Percentiles rank a stretch among this genome's conserved stretches.
These are phyloP conservation scores for Euclidia mi DNA, from an alignment of 2,888 invertebrate genomes.

Conservation along the genomic window DNA sequence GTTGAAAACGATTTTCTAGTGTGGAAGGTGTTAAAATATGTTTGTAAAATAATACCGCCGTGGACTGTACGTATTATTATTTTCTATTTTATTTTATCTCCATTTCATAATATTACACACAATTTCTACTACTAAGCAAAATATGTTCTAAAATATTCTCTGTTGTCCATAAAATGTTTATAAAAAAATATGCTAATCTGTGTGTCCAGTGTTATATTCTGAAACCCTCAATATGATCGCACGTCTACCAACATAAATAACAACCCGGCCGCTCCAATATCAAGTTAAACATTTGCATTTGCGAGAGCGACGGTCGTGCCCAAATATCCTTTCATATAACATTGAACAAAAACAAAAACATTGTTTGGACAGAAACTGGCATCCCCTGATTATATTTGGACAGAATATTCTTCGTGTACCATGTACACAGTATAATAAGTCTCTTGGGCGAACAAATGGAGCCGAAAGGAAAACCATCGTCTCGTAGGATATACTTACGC, in stretches of 20 bases:
- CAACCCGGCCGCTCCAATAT: slow-evolving; percentile 77
- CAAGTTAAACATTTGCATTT: slow-evolving; percentile 84
- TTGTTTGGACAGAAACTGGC: slow-evolving; percentile 79
- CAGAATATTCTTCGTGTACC: slow-evolving; percentile 84
- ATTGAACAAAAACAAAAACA: slow-evolving; percentile 83
- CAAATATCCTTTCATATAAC: slow-evolving; percentile 75
- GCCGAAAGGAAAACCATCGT: slow-evolving; percentile 85
- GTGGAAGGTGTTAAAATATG: slow-evolving; percentile 2
- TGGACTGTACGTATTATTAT: slow-evolving; percentile 11
- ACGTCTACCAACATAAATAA: slow-evolving; percentile 62
- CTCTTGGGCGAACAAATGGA: slow-evolving; percentile 86
- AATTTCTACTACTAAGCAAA: background rate
- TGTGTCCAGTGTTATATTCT: slow-evolving; percentile 30
- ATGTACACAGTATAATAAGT: slow-evolving; percentile 88
- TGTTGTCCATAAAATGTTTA: slow-evolving; percentile 9
- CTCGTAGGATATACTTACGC: slow-evolving; percentile 71
- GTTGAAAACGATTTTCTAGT: slow-evolving; percentile 11
- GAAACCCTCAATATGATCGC: slow-evolving; percentile 56
- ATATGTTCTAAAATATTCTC: background rate
- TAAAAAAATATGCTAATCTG: slow-evolving; percentile 22
- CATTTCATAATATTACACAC: background rate
- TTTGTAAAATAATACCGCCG: background rate
- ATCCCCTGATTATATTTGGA: slow-evolving; percentile 88
- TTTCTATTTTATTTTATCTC: background rate
- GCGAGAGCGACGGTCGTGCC: slow-evolving; percentile 63